A percentile compares a stretch with the other conserved stretches of the same genome.
Conservation (phyloP, 2,888 invertebrate species). For the Habroteleia sp. region DNA sequence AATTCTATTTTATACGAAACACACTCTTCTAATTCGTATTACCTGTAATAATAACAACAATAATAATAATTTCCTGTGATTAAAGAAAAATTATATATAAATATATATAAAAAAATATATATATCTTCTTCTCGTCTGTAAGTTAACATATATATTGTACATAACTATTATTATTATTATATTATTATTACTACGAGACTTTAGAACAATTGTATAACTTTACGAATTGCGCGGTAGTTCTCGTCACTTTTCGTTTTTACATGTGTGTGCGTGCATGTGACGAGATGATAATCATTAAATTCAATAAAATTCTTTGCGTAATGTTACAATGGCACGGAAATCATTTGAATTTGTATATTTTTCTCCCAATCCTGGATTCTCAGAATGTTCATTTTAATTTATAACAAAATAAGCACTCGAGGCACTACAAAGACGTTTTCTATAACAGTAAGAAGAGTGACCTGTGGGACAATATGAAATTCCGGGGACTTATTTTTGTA, state of each 20-base stretch:
- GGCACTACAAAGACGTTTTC: too few relatives aligned
- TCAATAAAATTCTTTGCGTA: slow-evolving; percentile 56
- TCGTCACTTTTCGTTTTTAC: slow-evolving; percentile 46
- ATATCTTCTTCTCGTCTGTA: slow-evolving; percentile 60
- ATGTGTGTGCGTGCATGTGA: slow-evolving; percentile 29
- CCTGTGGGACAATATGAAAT: too few relatives aligned
- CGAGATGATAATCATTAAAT: slow-evolving; percentile 42
- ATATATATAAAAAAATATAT: slow-evolving; percentile 10
- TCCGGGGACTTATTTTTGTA: too few relatives aligned
- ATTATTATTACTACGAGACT: slow-evolving; percentile 38
- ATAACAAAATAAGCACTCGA: too few relatives aligned
- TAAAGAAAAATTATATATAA: slow-evolving; percentile 43
- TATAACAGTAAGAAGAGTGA: too few relatives aligned
- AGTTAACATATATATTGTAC: slow-evolving; percentile 58
- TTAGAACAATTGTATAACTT: slow-evolving; percentile 57
- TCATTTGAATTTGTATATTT: too few relatives aligned
- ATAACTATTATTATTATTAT: slow-evolving; percentile 39
- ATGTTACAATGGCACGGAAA: slow-evolving; percentile 20
- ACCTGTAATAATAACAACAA: slow-evolving; percentile 55
- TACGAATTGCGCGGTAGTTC: slow-evolving; percentile 46
- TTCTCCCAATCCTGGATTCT: too few relatives aligned
- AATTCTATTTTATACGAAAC: slow-evolving; percentile 74
- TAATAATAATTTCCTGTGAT: slow-evolving; percentile 64
- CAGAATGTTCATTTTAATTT: too few relatives aligned
- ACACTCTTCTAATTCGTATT: slow-evolving; percentile 59